A percentile compares a stretch with the other conserved stretches of the same genome.
These are phyloP conservation scores for Scotopteryx bipunctaria DNA, from an alignment of 2,888 invertebrate species.

Conservation along the genomic window DNA sequence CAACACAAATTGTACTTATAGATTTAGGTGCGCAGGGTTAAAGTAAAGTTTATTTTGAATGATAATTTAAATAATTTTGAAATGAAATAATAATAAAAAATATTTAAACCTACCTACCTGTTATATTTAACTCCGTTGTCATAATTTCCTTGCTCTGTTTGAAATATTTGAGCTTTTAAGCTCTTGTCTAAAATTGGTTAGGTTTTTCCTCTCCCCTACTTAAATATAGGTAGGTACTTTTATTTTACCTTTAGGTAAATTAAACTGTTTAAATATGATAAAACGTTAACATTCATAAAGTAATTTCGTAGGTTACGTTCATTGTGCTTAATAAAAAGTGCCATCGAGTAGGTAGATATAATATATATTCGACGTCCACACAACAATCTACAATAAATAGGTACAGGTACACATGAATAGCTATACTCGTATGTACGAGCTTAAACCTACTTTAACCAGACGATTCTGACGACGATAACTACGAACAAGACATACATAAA, in stretches of 20 bases:
- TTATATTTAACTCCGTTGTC: too few species aligned
- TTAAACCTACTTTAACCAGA: conserved; percentile 5
- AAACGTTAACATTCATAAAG: conserved; percentile 9
- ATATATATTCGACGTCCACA: conserved; percentile 13
- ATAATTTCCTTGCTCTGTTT: too few species aligned
- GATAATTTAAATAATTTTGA: conserved; percentile 7
- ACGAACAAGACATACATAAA: conserved; percentile 12
- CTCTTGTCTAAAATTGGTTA: too few species aligned
- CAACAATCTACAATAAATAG: conserved; percentile 7
- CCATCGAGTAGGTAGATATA: conserved; percentile 6
- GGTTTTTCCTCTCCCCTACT: too few species aligned
- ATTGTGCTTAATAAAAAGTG: conserved; percentile 25
- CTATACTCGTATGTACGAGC: conserved; percentile 1
- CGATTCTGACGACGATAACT: conserved; percentile 6
- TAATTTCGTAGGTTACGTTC: conserved; percentile 10
- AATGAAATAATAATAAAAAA: conserved; percentile 14
- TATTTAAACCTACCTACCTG: too few species aligned
- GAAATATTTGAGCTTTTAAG: too few species aligned
- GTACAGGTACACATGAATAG: conserved; percentile 5
- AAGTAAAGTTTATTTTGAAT: too few species aligned
- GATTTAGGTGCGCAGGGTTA: too few species aligned
- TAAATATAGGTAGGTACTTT: too few species aligned
- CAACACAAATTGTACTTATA: too few species aligned
- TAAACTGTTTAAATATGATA: conserved; percentile 7
- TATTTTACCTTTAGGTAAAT: conserved; percentile 30